Percentiles rank a stretch among this genome's conserved stretches.
These are phyloP conservation scores for Eupithecia insigniata DNA, from an alignment of 2,888 invertebrate species.

Conservation along the genomic window DNA sequence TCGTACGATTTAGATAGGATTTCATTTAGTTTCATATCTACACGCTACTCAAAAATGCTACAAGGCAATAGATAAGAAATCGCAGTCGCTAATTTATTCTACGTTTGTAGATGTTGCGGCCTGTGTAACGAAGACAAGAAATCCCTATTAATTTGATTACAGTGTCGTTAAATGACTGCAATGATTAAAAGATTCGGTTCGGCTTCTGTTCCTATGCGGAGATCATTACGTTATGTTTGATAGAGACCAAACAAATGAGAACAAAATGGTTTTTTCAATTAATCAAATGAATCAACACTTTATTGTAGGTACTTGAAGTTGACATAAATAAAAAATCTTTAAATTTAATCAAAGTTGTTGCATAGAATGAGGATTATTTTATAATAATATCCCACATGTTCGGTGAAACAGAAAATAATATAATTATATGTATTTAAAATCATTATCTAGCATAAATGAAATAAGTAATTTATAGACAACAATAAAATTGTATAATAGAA, in stretches of 20 bases:
- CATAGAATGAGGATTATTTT: background rate
- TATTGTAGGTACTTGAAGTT: too few relatives aligned
- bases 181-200: slow-evolving; percentile 4
- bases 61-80: slow-evolving; percentile 31
- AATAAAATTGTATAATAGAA: background rate
- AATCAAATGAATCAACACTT: too few relatives aligned
- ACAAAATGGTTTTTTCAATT: background rate
- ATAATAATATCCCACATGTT: background rate
- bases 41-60: slow-evolving; percentile 7
- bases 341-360: background rate
- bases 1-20: slow-evolving; percentile 4
- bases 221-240: background rate
- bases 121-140: slow-evolving; percentile 19
- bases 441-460: background rate
- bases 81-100: slow-evolving; percentile 42
- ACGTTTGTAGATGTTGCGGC: slow-evolving; percentile 33
- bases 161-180: slow-evolving; percentile 22
- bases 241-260: background rate
- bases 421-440: background rate
- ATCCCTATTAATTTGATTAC: slow-evolving; percentile 15
- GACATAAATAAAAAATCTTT: too few relatives aligned
- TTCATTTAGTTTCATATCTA: slow-evolving; percentile 21
- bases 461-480: background rate
- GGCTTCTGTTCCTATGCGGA: background rate
- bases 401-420: background rate